Conservation (phyloP, 2,888 invertebrate genomes). For the Leptopterna dolabrata region DNA sequence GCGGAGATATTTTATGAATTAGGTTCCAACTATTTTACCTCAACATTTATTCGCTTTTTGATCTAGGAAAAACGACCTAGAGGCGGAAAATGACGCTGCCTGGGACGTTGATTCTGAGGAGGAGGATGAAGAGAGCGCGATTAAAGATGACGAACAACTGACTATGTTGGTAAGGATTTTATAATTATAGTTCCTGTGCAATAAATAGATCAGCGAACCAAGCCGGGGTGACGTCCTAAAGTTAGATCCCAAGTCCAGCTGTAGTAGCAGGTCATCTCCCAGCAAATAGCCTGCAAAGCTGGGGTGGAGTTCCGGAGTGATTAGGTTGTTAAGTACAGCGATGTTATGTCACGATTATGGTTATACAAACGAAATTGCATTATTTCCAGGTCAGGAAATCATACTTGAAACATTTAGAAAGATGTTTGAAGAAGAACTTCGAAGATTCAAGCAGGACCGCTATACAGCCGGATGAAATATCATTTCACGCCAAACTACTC, state of each 20-base stretch:
- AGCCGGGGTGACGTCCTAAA: no score
- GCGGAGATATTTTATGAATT: no score
- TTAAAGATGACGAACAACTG: constrained; percentile 15
- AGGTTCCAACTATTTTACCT: no score
- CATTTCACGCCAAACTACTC: constrained; percentile 60
- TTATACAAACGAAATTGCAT: not conserved
- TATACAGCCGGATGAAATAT: constrained; percentile 35
- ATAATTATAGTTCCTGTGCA: not conserved
- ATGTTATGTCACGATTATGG: not conserved
- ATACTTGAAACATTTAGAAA: constrained; percentile 60
- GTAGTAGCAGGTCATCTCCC: no score
- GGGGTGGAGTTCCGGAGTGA: no score
- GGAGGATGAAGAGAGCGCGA: constrained; percentile 23
- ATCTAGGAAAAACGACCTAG: not conserved
- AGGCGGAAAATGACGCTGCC: not conserved
- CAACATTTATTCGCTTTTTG: not conserved
- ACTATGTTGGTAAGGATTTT: constrained; percentile 18
- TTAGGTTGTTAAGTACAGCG: not conserved
- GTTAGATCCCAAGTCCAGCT: no score
- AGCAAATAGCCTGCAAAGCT: no score
- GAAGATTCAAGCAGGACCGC: constrained; percentile 57
- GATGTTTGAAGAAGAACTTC: constrained; percentile 59
- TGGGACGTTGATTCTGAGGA: constrained; percentile 20
- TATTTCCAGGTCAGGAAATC: constrained; percentile 60
- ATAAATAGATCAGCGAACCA: not conserved